These are phyloP conservation scores for Prionailurus bengalensis DNA, from an alignment of 2,113 vertebrate species.

Conservation along the genomic window DNA sequence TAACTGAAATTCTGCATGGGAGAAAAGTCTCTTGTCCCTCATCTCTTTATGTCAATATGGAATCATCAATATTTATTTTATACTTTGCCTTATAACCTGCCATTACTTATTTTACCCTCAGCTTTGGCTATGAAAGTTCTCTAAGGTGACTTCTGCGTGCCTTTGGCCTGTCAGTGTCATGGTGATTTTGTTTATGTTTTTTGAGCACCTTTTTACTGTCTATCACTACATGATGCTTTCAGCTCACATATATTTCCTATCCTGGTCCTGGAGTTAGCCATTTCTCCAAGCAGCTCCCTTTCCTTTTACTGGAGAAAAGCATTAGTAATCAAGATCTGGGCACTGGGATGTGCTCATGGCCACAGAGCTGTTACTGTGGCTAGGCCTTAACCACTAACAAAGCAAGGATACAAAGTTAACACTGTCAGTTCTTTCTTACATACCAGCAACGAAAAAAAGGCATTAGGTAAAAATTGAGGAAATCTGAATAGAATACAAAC, in stretches of 20 bases:
- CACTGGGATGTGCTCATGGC: neutral
- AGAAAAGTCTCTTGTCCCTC: neutral
- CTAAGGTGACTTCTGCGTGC: neutral
- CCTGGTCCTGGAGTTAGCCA: rapidly evolving
- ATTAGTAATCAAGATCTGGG: neutral
- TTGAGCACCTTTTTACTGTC: neutral
- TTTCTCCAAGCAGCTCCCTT: neutral
- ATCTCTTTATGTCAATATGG: neutral
- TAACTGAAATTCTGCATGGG: neutral
- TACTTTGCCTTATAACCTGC: neutral
- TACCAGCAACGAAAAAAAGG: neutral
- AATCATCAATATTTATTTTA: neutral
- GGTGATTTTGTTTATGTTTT: neutral
- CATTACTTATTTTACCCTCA: neutral
- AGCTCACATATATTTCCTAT: neutral
- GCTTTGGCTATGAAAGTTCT: neutral
- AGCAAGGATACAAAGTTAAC: neutral
- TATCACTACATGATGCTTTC: neutral
- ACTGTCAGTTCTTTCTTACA: neutral
- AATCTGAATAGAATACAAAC: neutral
- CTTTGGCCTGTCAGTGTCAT: neutral
- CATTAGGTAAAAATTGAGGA: neutral
- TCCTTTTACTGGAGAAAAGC: neutral
- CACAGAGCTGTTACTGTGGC: neutral
- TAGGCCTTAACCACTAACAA: neutral